Evolutionary conservation across 37 sponge, comb jelly and placozoan species (phyloP), one percentile per base, ranked within the genome.

Genomic region (Mnemiopsis leidyi): DNA sequence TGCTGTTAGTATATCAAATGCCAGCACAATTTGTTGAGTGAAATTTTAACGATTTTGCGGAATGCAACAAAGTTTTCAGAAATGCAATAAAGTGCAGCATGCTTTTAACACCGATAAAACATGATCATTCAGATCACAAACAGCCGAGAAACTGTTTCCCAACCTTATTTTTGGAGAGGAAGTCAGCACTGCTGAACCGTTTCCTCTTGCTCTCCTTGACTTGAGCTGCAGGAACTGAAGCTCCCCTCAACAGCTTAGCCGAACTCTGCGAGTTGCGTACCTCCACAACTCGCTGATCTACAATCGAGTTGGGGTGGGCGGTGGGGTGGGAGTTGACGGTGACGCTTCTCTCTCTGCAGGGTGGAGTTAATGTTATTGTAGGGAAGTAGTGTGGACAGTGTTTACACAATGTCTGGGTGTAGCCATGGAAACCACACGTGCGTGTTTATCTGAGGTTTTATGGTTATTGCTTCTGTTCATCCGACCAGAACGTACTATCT

Each of bases 171-270:
- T 48, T 48, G 9, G 79, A 34, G 20, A 77, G 35, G 18, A 77
- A 77, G 36, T 77, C 79, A 16, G 79, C 79, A 32, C 79, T 77
- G 36, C 32, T 77, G 79, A 77, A 77, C 0, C 79, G 79, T 32
- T 34, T 77, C 79, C 79, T 33, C 33, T 77, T 77, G 1, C 36
- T 32, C 79, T 77, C 32, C 36, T 77, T 77, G 61, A 18, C 13
- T 18, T 48, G 61, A 48, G 61, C 9, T 5, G 9, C 13, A 13
- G 61, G 61, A 48, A 48, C 9, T 18, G 61, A 48, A 48, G 13
- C 61, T 48, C 61, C 61, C 13, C 61, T 48, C 61, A 48, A 48
- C 61, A 48, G 61, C 13, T 48, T 48, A 48, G 5, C 13, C 9
- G 61, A 48, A 48, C 61, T 48, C 5, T 5, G 13, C 9, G 9